Evolutionary conservation across 2,888 invertebrate species (phyloP).

Genomic region (Chymomyza fuscimana): DNA sequence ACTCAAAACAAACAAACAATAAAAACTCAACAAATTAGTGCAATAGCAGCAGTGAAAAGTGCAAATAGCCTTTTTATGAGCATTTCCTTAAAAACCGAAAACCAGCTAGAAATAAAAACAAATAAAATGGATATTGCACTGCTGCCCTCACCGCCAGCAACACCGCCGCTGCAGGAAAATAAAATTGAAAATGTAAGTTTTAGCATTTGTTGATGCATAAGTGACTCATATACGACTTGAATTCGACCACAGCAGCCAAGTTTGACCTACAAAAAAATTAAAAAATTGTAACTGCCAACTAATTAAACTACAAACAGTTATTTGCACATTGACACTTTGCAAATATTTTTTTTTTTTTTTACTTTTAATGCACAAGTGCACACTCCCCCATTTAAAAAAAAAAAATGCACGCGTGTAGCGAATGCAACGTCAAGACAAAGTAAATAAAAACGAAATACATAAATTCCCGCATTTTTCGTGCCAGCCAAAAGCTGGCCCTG

Average conservation of each 20-base stretch:
- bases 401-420: constrained; percentile 1
- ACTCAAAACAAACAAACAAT: constrained; percentile 30
- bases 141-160: constrained; percentile 86
- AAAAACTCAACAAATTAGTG: constrained; percentile 6
- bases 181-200: constrained; percentile 78
- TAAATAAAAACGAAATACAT: constrained; percentile 6
- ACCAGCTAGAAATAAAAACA: constrained; percentile 25
- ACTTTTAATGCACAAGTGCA: constrained; percentile 34
- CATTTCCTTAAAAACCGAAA: constrained; percentile 14
- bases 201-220: constrained; percentile 20
- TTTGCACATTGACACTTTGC: too few relatives aligned
- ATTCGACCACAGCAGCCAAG: constrained; percentile 16
- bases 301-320: constrained; percentile 36
- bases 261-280: constrained; percentile 51
- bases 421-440: constrained; percentile 12
- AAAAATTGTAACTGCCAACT: constrained; percentile 44
- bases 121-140: constrained; percentile 76
- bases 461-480: constrained; percentile 52
- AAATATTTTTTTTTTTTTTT: not conserved
- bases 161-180: constrained; percentile 84
- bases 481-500: constrained; percentile 19
- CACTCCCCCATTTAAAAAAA: not conserved
- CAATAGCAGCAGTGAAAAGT: constrained; percentile 24
- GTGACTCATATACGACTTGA: constrained; percentile 42
- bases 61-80: constrained; percentile 46